Evolutionary conservation across 2,113 vertebrate species (phyloP).

Genomic region (Leiothrix lutea): DNA sequence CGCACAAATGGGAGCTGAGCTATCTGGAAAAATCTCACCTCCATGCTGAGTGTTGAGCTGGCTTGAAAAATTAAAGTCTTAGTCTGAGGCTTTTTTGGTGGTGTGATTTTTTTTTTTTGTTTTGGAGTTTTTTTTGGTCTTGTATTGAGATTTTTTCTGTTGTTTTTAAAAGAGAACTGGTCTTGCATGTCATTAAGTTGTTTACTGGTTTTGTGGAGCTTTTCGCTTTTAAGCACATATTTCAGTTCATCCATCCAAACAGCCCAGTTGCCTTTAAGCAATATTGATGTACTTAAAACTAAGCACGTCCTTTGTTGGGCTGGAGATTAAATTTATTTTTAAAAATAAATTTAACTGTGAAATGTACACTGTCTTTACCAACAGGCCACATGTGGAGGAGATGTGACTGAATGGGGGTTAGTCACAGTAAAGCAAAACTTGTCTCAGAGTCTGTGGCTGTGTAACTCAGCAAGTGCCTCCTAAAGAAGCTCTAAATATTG

Average conservation of each 20-base stretch:
- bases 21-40: constrained; percentile 27
- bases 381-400: neutral
- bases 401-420: neutral
- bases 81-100: neutral
- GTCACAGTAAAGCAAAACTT: neutral
- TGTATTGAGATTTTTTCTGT: neutral
- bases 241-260: neutral
- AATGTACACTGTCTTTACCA: neutral
- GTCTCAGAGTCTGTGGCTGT: neutral
- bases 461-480: neutral
- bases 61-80: neutral
- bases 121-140: neutral
- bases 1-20: neutral
- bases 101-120: neutral
- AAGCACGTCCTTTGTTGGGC: neutral
- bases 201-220: neutral
- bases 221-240: neutral
- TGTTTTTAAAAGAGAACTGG: constrained; percentile 2
- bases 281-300: neutral
- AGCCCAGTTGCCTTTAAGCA: neutral
- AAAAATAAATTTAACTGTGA: neutral
- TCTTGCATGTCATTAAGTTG: neutral
- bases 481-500: neutral
- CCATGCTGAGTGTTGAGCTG: constrained; percentile 4
- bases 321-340: neutral